phyloP scores from a whole-genome alignment of 2,113 vertebrate species.

The Gasterosteus aculeatus region DNA sequence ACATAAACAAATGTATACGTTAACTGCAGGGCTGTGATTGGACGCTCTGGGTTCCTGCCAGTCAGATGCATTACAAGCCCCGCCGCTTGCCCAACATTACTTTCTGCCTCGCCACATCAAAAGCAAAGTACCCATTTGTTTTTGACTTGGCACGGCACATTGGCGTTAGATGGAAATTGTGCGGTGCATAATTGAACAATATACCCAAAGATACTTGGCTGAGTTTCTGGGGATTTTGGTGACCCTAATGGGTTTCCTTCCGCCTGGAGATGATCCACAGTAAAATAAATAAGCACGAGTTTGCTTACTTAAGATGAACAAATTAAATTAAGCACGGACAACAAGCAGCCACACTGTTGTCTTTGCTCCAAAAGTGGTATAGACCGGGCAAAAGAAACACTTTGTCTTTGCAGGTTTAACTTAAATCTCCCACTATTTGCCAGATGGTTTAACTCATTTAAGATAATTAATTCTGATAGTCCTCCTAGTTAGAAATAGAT shows the following conservation, averaged over 20 bases:
- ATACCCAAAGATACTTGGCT: neutral
- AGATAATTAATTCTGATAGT: slow-evolving; percentile 63
- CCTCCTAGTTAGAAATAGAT: slow-evolving; percentile 58
- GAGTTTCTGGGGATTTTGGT: slow-evolving; percentile 6
- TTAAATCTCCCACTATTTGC: slow-evolving; percentile 57
- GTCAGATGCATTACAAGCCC: neutral
- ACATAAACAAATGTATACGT: neutral
- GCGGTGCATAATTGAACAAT: neutral
- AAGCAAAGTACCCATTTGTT: neutral
- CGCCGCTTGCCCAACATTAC: neutral
- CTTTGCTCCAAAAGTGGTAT: slow-evolving; percentile 18
- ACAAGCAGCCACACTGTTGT: slow-evolving; percentile 49
- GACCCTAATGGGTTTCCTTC: slow-evolving; percentile 30
- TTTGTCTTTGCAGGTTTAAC: slow-evolving; percentile 39
- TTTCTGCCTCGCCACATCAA: neutral
- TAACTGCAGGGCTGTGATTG: neutral
- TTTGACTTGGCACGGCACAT: neutral
- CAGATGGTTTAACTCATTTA: slow-evolving; percentile 53
- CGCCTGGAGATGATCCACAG: slow-evolving; percentile 47
- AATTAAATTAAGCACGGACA: slow-evolving; percentile 71
- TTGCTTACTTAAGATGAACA: slow-evolving; percentile 59
- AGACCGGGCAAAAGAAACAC: slow-evolving; percentile 24
- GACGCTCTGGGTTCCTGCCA: neutral
- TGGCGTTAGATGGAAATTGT: neutral
- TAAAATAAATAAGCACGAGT: slow-evolving; percentile 46